Base-by-base conservation (phyloP, 2,888 invertebrate genomes). In the Trichogramma dendrolimi region DNA sequence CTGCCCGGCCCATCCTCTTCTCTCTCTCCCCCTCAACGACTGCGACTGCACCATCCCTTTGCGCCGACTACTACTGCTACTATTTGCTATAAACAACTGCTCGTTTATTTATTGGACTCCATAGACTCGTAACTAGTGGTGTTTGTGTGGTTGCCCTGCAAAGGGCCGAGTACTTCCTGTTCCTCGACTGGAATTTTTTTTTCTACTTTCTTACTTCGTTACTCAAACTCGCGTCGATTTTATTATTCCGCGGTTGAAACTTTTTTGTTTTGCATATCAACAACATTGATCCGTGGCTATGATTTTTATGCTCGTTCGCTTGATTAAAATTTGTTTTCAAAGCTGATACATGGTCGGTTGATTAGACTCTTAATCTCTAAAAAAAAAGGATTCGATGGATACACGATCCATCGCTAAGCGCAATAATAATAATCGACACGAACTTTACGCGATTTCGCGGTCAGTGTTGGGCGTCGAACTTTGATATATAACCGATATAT, bases 51-150 rank as follows among this genome's bases (percentile, higher is more conserved):
- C 14, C 14, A 14, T 14, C 14, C 14, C 14, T 14, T 14, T 14
- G 14, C 14, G 14, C 14, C 14, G 14, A 14, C 14, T 14, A 14
- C 14, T 14, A 14, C 14, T 14, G 2, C 14, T 14, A 14, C 14
- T 14, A 14, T 14, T 14, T 14, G 14, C 14, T 14, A 14, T 14
- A 14, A 14, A 14, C 14, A 61, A 51, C 61, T 40, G 52, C 60
- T 61, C 52, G 43, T 57, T 61, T 57, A 57, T 61, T 61, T 61
- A 61, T 61, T 61, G 41, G 38, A 11, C 43, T 47, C 27, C n/a
- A 14, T 14, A 14, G 14, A 14, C 14, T 14, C 14, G 14, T 14
- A 14, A 14, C 14, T 2, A 14, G 14, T 14, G 14, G 14, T 14
- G 14, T 14, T 14, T 14, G 14, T 59, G 48, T 27, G 27, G 48